These are phyloP conservation scores for Podarcis raffonei DNA, from an alignment of 2,113 vertebrate species.

Conservation along the genomic window DNA sequence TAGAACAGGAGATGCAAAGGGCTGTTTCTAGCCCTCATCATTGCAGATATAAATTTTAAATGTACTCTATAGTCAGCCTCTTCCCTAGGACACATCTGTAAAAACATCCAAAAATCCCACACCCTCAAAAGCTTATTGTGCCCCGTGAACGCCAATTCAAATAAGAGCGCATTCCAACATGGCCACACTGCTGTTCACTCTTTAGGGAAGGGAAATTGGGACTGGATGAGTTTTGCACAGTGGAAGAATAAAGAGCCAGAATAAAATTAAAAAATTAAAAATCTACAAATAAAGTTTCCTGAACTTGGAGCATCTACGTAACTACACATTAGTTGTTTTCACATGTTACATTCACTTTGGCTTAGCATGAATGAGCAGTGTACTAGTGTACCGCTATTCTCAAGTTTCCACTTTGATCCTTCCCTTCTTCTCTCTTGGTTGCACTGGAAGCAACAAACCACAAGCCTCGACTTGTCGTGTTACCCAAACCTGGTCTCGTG, in stretches of 20 bases:
- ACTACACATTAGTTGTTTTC: not conserved
- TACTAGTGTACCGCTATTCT: too few relatives aligned
- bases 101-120: conserved; percentile 5
- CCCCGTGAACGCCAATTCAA: not conserved
- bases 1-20: not conserved
- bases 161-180: not conserved
- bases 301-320: not conserved
- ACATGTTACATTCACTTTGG: too few relatives aligned
- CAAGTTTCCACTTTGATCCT: too few relatives aligned
- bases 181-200: not conserved
- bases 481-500: too few relatives aligned
- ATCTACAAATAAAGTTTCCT: not conserved
- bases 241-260: not conserved
- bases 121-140: not conserved
- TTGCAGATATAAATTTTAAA: not conserved
- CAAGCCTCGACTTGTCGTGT: too few relatives aligned
- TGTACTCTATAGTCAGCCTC: not conserved
- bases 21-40: not conserved
- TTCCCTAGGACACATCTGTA: not conserved
- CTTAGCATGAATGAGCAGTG: too few relatives aligned
- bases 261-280: not conserved
- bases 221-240: not conserved
- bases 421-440: too few relatives aligned
- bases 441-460: too few relatives aligned
- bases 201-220: not conserved